A percentile compares a stretch with the other conserved stretches of the same genome.
Evolutionary conservation across 2,888 invertebrate species (phyloP).

Genomic region (Nomada lathburiana): DNA sequence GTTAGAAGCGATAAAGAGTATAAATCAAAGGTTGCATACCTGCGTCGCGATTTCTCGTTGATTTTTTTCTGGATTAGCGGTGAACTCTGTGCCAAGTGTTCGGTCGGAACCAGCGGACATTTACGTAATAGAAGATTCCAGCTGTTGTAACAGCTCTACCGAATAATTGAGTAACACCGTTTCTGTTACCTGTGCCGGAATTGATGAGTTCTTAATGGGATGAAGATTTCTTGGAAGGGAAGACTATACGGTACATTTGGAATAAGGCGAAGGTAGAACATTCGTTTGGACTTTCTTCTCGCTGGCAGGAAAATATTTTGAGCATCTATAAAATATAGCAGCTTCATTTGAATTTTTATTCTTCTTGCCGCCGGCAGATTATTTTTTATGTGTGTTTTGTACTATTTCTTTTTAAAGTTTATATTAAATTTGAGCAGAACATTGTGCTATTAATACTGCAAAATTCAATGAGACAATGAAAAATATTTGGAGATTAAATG

Average conservation of each 20-base stretch:
- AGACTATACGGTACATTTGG: neutral
- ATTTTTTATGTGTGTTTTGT: no score
- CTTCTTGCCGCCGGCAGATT: no score
- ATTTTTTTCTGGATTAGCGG: slow-evolving; percentile 56
- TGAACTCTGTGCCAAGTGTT: slow-evolving; percentile 39
- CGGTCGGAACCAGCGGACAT: slow-evolving; percentile 18
- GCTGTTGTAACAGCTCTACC: slow-evolving; percentile 34
- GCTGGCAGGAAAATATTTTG: no score
- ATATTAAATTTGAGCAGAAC: no score
- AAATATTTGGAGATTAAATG: no score
- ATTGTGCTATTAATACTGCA: no score
- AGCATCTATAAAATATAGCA: no score
- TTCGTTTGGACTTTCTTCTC: no score
- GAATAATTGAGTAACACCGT: slow-evolving; percentile 40
- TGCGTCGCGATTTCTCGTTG: slow-evolving; percentile 42
- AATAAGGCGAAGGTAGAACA: neutral
- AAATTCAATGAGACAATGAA: no score
- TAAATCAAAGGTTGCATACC: slow-evolving; percentile 53
- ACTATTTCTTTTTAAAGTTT: no score
- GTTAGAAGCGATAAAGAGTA: slow-evolving; percentile 51
- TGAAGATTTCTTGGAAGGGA: slow-evolving; percentile 20
- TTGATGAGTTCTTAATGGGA: slow-evolving; percentile 16
- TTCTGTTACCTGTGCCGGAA: slow-evolving; percentile 9
- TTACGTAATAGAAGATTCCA: slow-evolving; percentile 41
- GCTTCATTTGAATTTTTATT: no score